Percentiles rank a stretch among this genome's conserved stretches.
Evolutionary conservation across 2,888 invertebrate genomes (phyloP).

Genomic region (Eupithecia tripunctaria): DNA sequence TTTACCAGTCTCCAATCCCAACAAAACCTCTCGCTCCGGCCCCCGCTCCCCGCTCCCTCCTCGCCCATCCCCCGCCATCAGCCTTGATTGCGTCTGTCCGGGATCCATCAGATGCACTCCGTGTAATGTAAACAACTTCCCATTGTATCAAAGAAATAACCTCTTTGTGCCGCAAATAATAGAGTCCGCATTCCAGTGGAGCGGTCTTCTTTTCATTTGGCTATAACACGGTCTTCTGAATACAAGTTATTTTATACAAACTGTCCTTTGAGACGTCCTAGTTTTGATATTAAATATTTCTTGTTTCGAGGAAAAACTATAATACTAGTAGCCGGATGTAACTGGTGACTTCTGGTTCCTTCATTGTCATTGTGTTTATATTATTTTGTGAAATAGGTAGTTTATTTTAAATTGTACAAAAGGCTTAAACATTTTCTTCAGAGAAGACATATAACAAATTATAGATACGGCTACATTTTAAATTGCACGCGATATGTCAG

Average conservation of each 20-base stretch:
- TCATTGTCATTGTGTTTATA: not conserved
- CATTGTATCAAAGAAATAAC: conserved; percentile 64
- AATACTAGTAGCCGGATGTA: too few species aligned
- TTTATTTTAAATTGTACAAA: not conserved
- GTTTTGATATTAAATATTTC: conserved; percentile 54
- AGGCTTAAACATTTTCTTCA: not conserved
- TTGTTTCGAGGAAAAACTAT: conserved; percentile 31
- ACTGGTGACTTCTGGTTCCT: conserved; percentile 13
- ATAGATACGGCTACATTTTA: not conserved
- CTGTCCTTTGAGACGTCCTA: conserved; percentile 40
- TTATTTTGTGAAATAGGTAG: not conserved
- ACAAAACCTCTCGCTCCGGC: not conserved
- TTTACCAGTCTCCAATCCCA: not conserved
- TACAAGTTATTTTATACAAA: conserved; percentile 42
- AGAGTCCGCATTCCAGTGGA: conserved; percentile 58
- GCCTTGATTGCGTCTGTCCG: conserved; percentile 58
- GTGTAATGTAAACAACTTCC: conserved; percentile 70
- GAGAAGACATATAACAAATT: not conserved
- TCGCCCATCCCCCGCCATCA: conserved; percentile 31
- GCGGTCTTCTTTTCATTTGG: conserved; percentile 47
- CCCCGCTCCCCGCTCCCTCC: conserved; percentile 29
- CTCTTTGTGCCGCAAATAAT: conserved; percentile 65
- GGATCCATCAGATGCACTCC: conserved; percentile 66
- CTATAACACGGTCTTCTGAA: conserved; percentile 46
- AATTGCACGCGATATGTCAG: not conserved